Evolutionary conservation across 1,140 invertebrate species (phyloP).

Genomic region (Mycetomoellerius zeteki): DNA sequence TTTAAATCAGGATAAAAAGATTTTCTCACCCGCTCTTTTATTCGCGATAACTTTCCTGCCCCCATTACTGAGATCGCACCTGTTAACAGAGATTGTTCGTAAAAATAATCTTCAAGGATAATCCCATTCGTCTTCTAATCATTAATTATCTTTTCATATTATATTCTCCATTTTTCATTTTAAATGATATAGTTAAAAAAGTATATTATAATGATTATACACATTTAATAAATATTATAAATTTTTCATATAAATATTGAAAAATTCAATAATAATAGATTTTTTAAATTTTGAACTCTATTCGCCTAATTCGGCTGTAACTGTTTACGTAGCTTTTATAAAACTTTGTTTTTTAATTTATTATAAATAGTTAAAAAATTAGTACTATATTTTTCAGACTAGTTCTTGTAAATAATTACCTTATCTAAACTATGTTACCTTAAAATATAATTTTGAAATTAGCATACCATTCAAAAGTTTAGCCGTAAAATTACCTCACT

Average conservation of each 20-base stretch:
- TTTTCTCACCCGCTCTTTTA: slow-evolving; percentile 23
- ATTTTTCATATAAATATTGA: background rate
- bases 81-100: slow-evolving; percentile 18
- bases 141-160: slow-evolving; percentile 34
- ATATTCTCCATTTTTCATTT: background rate
- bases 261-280: background rate
- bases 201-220: background rate
- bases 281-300: slow-evolving; percentile 1
- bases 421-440: background rate
- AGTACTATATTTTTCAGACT: background rate
- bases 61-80: slow-evolving; percentile 11
- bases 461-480: background rate
- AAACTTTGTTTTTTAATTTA: background rate
- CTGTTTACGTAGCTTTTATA: background rate
- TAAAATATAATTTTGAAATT: slow-evolving; percentile 24
- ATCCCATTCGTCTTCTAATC: background rate
- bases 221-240: background rate
- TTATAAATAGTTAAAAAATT: background rate
- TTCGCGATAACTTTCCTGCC: slow-evolving; percentile 30
- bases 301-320: background rate
- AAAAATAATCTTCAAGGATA: slow-evolving; percentile 32
- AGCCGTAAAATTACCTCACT: background rate
- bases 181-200: background rate
- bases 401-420: background rate
- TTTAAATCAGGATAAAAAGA: slow-evolving; percentile 53